Evolutionary conservation across 2,113 vertebrate genomes (phyloP), one percentile per base, ranked within the genome.

Genomic region (Cheirogaleus medius): DNA sequence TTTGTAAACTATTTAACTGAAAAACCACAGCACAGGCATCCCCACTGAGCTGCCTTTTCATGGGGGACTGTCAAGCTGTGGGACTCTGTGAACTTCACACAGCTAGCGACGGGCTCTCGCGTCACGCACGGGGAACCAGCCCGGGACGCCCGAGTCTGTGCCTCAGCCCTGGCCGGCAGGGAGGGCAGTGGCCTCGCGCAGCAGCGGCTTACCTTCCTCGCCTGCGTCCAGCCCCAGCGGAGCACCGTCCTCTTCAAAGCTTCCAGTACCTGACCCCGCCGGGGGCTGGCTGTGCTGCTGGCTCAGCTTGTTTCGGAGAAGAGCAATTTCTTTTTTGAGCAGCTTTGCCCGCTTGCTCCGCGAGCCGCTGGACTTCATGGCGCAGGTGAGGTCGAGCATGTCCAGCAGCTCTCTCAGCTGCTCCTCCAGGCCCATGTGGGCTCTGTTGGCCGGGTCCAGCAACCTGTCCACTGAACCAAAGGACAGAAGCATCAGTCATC

Each of bases 281-380:
- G 98, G 98, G 94, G 99, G 97, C 32, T 98, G 98, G 52, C 97
- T 98, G 94, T 99, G 99, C 85, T 98, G 99, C 56, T 99, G 99
- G 98, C 99, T 99, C 93, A 99, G 98, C 97, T 99, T 99, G 64
- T 97, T 99, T 71, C 99, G 99, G 42, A 99, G 98, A 17, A 99
- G 95, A 34, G 98, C 99, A 80, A 99, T 99, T 98, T 99, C 99
- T 98, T 99, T 99, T 96, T 99, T 99, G 71, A 99, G 98, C 87
- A 99, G 98, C 98, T 99, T 99, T 71, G 99, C 98, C 64, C 99
- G 99, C 98, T 99, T 99, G 98, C 99, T 99, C 96, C 99, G 98
- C 2, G 99, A 99, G 20, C 99, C 99, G 77, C 99, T 99, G 97
- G 99, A 99, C 98, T 99, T 99, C 99, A 99, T 99, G 96, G 99